These are phyloP conservation scores for Tetramorium simillimum DNA, from an alignment of 1,140 invertebrate genomes.

Conservation along the genomic window DNA sequence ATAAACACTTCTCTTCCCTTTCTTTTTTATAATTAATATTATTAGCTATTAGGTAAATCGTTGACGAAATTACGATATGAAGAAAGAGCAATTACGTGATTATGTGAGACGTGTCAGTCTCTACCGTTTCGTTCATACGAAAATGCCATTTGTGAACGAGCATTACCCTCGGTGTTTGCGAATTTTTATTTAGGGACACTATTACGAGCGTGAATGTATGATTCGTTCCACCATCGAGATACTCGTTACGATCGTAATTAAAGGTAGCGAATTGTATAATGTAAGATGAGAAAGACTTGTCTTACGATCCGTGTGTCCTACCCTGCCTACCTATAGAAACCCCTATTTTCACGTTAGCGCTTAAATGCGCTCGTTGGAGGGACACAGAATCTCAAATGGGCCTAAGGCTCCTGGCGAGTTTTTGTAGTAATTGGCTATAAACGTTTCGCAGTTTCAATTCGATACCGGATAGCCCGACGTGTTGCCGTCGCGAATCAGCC, in stretches of 20 bases:
- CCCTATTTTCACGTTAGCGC: slow-evolving; percentile 48
- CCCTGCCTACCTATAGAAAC: slow-evolving; percentile 63
- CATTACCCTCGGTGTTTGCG: slow-evolving; percentile 9
- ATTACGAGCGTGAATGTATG: neutral
- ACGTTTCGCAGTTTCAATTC: slow-evolving; percentile 65
- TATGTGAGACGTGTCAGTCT: slow-evolving; percentile 53
- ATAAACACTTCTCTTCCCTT: slow-evolving; percentile 55
- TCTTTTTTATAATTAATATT: slow-evolving; percentile 33
- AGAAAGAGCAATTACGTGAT: slow-evolving; percentile 63
- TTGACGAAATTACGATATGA: slow-evolving; percentile 76
- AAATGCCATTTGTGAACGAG: slow-evolving; percentile 10
- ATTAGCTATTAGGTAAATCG: slow-evolving; percentile 57
- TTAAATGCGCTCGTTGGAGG: slow-evolving; percentile 76
- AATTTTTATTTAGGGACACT: slow-evolving; percentile 5
- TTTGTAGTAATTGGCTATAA: slow-evolving; percentile 77
- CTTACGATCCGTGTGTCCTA: slow-evolving; percentile 63
- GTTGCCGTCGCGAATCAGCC: slow-evolving; percentile 19
- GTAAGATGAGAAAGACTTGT: slow-evolving; percentile 66
- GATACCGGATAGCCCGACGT: slow-evolving; percentile 49
- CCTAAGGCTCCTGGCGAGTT: slow-evolving; percentile 80
- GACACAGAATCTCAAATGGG: slow-evolving; percentile 77
- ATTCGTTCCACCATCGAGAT: slow-evolving; percentile 26
- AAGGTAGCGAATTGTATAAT: slow-evolving; percentile 53
- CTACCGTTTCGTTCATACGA: slow-evolving; percentile 9
- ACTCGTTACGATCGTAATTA: slow-evolving; percentile 30